Conservation (phyloP, 2,797 vertebrate species). For the Ispidina lecontei region DNA sequence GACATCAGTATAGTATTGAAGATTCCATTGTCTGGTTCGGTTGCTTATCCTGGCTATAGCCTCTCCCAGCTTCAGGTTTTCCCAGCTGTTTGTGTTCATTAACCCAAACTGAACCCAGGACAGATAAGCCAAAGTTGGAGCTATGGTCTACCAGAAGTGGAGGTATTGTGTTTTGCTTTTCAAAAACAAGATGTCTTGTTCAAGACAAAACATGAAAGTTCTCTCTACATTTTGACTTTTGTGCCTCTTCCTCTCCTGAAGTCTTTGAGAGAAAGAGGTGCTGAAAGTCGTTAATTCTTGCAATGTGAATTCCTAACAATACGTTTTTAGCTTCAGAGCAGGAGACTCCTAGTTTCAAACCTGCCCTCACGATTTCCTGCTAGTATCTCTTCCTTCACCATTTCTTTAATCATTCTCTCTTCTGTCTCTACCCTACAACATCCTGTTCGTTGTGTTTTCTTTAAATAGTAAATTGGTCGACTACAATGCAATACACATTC, state of each 20-base stretch:
- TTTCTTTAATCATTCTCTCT: background rate
- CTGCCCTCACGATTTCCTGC: background rate
- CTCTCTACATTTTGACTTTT: background rate
- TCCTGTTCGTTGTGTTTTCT: background rate
- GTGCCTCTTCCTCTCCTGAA: background rate
- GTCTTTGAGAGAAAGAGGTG: background rate
- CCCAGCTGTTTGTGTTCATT: too few relatives aligned
- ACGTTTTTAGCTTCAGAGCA: background rate
- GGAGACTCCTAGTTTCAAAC: constrained; percentile 11
- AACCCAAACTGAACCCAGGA: too few relatives aligned
- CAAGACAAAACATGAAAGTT: background rate
- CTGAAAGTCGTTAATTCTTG: background rate
- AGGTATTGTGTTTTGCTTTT: background rate
- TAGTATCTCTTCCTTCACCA: background rate
- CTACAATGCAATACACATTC: background rate
- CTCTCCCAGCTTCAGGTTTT: too few relatives aligned
- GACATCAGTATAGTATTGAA: too few relatives aligned
- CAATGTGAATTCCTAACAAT: background rate
- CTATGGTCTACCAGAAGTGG: background rate
- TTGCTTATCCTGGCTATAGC: too few relatives aligned
- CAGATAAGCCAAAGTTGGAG: background rate
- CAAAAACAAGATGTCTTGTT: background rate
- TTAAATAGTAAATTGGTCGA: background rate
- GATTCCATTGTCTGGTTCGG: too few relatives aligned
- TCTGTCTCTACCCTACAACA: background rate